Conservation (phyloP, 53 echinoderm and acorn worm genomes). For the Henricia sp. region DNA sequence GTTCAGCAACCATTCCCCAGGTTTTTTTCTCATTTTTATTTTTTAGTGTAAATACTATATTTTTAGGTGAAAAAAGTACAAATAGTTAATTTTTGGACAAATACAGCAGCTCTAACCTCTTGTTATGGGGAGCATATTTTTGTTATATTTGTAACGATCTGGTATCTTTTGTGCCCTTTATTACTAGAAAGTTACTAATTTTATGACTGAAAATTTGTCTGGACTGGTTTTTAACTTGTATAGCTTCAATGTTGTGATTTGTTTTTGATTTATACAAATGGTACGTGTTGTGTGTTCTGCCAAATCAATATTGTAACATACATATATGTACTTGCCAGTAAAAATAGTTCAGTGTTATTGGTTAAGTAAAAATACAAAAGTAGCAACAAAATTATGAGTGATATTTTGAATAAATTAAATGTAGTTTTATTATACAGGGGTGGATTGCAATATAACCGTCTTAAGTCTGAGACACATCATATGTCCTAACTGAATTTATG, state of each 20-base stretch:
- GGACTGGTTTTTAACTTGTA: slow-evolving; percentile 59
- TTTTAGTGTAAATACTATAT: slow-evolving; percentile 64
- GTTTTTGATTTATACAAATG: not conserved
- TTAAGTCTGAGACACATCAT: too few species aligned
- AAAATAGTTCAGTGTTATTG: not conserved
- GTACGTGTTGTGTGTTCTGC: not conserved
- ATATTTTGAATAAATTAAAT: not conserved
- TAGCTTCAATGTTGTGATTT: slow-evolving; percentile 13
- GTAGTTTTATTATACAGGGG: not conserved
- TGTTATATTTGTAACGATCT: slow-evolving; percentile 47
- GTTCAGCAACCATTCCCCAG: slow-evolving; percentile 51
- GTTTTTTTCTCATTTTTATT: slow-evolving; percentile 9
- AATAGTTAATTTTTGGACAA: slow-evolving; percentile 51
- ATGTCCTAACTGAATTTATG: too few species aligned
- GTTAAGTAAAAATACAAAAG: not conserved
- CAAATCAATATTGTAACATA: slow-evolving; percentile 3
- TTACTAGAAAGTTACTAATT: slow-evolving; percentile 55
- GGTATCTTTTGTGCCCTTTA: slow-evolving; percentile 39
- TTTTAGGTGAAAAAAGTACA: slow-evolving; percentile 50
- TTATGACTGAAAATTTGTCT: slow-evolving; percentile 30
- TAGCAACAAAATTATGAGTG: not conserved
- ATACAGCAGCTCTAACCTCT: slow-evolving; percentile 54
- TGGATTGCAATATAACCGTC: too few species aligned
- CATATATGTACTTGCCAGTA: slow-evolving; percentile 1
- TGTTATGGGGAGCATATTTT: slow-evolving; percentile 56